These are phyloP conservation scores for Drosophila longiperda DNA, from an alignment of 2,888 invertebrate genomes.

Conservation along the genomic window DNA sequence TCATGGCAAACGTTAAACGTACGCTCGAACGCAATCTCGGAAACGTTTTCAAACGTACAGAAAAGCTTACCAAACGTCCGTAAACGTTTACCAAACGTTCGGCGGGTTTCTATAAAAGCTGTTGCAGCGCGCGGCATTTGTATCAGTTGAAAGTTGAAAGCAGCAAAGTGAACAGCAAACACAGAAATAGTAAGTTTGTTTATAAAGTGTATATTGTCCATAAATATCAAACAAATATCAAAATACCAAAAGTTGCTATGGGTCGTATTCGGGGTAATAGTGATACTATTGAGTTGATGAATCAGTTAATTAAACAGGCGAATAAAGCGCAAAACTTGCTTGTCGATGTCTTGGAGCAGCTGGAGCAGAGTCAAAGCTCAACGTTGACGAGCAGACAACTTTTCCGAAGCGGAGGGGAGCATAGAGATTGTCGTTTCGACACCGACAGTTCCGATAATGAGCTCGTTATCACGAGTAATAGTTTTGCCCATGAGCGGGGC, in stretches of 20 bases:
- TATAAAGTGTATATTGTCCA: neutral
- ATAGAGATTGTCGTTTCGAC: neutral
- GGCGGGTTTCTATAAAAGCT: slow-evolving; percentile 41
- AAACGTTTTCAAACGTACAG: slow-evolving; percentile 9
- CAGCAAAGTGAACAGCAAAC: slow-evolving; percentile 10
- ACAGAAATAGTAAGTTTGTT: slow-evolving; percentile 8
- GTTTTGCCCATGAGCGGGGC: neutral
- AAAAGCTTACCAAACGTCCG: neutral
- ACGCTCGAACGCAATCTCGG: slow-evolving; percentile 24
- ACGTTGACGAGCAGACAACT: neutral
- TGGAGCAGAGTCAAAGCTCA: slow-evolving; percentile 1
- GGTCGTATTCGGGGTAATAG: neutral
- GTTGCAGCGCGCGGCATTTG: slow-evolving; percentile 1
- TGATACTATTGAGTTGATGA: slow-evolving; percentile 7
- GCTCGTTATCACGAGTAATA: slow-evolving; percentile 2
- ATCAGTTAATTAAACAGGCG: slow-evolving; percentile 21
- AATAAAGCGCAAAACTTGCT: slow-evolving; percentile 30
- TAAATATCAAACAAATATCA: neutral
- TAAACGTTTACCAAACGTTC: slow-evolving; percentile 24
- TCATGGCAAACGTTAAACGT: slow-evolving; percentile 26
- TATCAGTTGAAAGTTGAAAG: slow-evolving; percentile 31
- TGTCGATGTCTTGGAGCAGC: slow-evolving; percentile 10
- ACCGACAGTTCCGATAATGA: slow-evolving; percentile 24
- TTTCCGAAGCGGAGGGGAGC: neutral
- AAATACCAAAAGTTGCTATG: slow-evolving; percentile 17